phyloP scores from a whole-genome alignment of 23 tunicate genomes.

The Trididemnum clinides region DNA sequence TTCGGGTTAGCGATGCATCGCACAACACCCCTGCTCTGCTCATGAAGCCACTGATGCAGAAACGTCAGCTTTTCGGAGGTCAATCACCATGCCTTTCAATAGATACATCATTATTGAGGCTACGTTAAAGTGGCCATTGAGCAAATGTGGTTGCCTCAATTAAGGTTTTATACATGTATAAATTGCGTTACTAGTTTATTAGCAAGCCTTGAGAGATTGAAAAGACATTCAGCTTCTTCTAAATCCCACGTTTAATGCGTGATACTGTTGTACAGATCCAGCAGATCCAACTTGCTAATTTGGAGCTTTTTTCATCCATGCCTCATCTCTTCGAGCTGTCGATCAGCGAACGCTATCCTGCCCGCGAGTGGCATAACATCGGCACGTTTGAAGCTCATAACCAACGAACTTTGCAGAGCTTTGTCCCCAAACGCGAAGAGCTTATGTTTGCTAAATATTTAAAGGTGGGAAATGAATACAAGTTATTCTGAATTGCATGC shows the following conservation, averaged over 20 bases:
- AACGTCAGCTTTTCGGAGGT: no score
- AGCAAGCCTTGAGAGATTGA: no score
- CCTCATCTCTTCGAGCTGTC: slow-evolving; percentile 67
- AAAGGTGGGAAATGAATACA: slow-evolving; percentile 65
- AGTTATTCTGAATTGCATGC: not conserved
- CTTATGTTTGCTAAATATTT: slow-evolving; percentile 88
- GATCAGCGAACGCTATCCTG: slow-evolving; percentile 86
- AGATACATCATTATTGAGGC: no score
- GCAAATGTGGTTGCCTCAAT: no score
- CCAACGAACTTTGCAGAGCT: slow-evolving; percentile 71
- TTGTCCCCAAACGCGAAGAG: slow-evolving; percentile 47
- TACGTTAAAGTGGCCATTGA: no score
- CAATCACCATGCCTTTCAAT: no score
- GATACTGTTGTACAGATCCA: slow-evolving; percentile 37
- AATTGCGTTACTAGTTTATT: no score
- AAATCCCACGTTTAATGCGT: not conserved
- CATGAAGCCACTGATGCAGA: no score
- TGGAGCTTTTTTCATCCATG: slow-evolving; percentile 86
- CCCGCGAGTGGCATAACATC: slow-evolving; percentile 79
- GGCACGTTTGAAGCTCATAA: slow-evolving; percentile 87
- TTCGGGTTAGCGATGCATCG: no score
- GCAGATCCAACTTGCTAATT: slow-evolving; percentile 82
- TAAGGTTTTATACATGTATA: no score
- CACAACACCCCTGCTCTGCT: no score
- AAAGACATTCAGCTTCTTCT: no score